These are phyloP conservation scores for Mola mola DNA, from an alignment of 2,113 vertebrate genomes.

Conservation along the genomic window DNA sequence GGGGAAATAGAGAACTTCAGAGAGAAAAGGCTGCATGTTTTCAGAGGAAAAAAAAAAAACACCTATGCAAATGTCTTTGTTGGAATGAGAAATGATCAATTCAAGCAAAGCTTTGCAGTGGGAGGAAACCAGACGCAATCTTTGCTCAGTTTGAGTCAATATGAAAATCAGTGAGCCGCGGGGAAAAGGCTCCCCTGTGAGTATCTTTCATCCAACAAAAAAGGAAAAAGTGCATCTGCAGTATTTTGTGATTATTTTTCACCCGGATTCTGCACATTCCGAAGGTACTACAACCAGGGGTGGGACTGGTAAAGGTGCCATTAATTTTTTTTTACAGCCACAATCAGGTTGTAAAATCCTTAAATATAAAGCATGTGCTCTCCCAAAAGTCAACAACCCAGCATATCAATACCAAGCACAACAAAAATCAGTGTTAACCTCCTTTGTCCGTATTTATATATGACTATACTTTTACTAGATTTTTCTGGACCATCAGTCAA, in stretches of 20 bases:
- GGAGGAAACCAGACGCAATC: slow-evolving; percentile 23
- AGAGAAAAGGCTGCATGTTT: slow-evolving; percentile 15
- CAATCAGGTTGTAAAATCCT: slow-evolving; percentile 15
- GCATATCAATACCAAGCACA: slow-evolving; percentile 1
- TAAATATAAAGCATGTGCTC: slow-evolving; percentile 11
- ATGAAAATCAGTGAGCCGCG: slow-evolving; percentile 63
- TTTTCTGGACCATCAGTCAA: too few species aligned
- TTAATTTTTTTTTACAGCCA: slow-evolving; percentile 35
- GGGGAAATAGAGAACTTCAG: neutral
- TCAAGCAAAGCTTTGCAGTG: slow-evolving; percentile 49
- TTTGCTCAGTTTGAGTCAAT: slow-evolving; percentile 52
- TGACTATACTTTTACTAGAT: too few species aligned
- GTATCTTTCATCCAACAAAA: slow-evolving; percentile 42
- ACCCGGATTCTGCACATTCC: slow-evolving; percentile 41
- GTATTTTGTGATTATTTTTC: slow-evolving; percentile 39
- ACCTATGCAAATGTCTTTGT: slow-evolving; percentile 34
- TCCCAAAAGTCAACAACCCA: neutral
- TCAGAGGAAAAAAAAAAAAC: slow-evolving; percentile 13
- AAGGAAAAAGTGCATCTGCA: slow-evolving; percentile 17
- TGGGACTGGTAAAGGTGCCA: slow-evolving; percentile 6
- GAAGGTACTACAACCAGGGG: slow-evolving; percentile 8
- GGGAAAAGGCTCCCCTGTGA: slow-evolving; percentile 30
- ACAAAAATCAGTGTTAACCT: neutral
- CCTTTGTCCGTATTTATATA: too few species aligned
- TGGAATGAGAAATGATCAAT: slow-evolving; percentile 55